Conservation (phyloP, 1,140 invertebrate species). For the Drosophila elegans region DNA sequence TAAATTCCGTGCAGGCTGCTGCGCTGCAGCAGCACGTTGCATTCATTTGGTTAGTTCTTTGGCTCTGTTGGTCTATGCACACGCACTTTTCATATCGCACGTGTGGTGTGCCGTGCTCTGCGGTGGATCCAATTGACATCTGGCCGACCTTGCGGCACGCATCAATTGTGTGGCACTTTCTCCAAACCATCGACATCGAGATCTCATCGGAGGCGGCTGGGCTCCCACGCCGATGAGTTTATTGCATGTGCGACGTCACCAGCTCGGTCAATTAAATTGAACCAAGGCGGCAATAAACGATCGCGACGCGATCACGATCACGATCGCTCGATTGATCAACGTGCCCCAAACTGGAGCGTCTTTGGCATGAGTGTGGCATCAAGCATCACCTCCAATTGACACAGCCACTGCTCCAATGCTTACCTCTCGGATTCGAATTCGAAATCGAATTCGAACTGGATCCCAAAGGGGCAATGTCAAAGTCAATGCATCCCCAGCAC, state of each 20-base stretch:
- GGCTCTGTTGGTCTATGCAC: background rate
- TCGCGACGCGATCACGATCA: conserved; percentile 23
- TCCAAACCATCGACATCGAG: conserved; percentile 26
- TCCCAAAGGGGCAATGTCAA: conserved; percentile 47
- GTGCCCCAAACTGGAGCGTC: conserved; percentile 31
- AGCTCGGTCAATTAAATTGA: conserved; percentile 73
- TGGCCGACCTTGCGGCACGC: conserved; percentile 45
- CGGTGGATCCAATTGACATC: conserved; percentile 29
- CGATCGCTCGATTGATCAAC: conserved; percentile 58
- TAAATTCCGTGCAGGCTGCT: conserved; percentile 34
- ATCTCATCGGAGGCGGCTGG: conserved; percentile 11
- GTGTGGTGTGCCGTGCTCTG: background rate
- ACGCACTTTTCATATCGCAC: conserved; percentile 36
- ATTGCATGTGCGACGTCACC: conserved; percentile 60
- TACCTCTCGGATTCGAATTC: background rate
- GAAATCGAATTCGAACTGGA: background rate
- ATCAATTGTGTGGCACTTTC: conserved; percentile 72
- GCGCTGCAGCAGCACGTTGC: conserved; percentile 20
- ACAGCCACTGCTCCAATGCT: conserved; percentile 6
- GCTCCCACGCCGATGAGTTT: conserved; percentile 58
- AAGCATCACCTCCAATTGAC: conserved; percentile 59
- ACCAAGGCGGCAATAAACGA: conserved; percentile 43
- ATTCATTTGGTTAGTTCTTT: conserved; percentile 26
- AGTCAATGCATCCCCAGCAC: conserved; percentile 30
- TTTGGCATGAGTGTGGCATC: conserved; percentile 40